Evolutionary conservation across 2,888 invertebrate genomes (phyloP).

Genomic region (Maniola hyperantus): DNA sequence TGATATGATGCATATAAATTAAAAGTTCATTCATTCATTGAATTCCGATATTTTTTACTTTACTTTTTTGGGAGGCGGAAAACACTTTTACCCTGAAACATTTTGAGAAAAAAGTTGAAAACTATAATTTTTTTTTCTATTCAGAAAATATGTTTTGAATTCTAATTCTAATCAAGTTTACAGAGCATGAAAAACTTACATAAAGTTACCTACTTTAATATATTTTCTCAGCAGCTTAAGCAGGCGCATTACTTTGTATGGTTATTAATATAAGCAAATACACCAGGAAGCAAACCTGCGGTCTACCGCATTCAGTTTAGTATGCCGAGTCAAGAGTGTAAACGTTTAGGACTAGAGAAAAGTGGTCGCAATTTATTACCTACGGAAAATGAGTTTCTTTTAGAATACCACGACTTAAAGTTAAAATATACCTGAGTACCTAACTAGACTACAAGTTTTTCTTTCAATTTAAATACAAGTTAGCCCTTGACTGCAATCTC

Average conservation of each 20-base stretch:
- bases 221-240: neutral
- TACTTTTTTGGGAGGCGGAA: no score
- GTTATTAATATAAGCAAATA: slow-evolving; percentile 14
- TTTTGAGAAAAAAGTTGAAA: no score
- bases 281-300: slow-evolving; percentile 6
- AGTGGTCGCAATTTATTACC: slow-evolving; percentile 11
- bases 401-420: slow-evolving; percentile 5
- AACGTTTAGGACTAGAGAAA: slow-evolving; percentile 13
- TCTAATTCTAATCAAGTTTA: no score
- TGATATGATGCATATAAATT: no score
- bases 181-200: neutral
- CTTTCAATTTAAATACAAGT: no score
- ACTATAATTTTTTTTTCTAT: no score
- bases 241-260: slow-evolving; percentile 7
- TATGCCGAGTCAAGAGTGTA: slow-evolving; percentile 16
- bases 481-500: no score
- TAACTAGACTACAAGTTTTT: no score
- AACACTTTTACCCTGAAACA: no score
- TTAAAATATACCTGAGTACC: neutral
- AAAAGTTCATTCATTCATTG: no score
- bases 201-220: neutral
- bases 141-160: no score
- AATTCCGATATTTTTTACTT: no score
- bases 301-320: slow-evolving; percentile 16
- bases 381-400: slow-evolving; percentile 3